Conservation (phyloP, 2,113 vertebrate genomes). For the Petroica traversi region DNA sequence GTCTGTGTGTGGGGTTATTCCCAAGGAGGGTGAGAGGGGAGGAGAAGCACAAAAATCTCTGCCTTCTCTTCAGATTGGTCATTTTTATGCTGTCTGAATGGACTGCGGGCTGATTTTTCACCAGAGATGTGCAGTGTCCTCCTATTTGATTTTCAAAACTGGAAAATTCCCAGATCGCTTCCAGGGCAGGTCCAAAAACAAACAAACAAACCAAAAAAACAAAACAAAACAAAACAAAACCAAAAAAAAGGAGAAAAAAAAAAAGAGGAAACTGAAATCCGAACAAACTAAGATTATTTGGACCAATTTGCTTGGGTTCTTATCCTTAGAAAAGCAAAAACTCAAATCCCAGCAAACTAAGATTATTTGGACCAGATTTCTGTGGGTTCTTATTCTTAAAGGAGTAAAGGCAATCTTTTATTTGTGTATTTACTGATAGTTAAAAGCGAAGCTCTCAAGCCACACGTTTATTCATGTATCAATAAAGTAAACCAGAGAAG, state of each 20-base stretch:
- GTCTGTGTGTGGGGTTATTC: fast-evolving
- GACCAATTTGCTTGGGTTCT: neutral
- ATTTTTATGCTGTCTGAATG: neutral
- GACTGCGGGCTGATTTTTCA: neutral
- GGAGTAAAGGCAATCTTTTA: neutral
- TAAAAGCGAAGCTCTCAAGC: neutral
- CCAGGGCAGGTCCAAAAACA: no score
- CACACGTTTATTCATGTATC: fast-evolving
- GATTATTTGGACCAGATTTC: neutral
- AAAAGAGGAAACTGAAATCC: neutral
- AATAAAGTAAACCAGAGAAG: neutral
- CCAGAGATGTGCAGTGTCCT: fast-evolving
- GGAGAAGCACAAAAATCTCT: neutral
- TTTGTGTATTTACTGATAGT: neutral
- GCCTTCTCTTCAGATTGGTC: neutral
- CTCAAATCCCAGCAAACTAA: neutral
- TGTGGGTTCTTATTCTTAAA: neutral
- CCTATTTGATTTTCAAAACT: fast-evolving
- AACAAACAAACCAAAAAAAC: no score
- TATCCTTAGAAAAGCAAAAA: neutral
- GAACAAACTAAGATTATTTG: neutral
- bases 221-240: no score
- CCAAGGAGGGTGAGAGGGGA: neutral
- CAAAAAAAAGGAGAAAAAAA: fast-evolving
- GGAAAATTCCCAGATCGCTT: neutral